phyloP scores from a whole-genome alignment of 2,888 invertebrate species.

The Carpatolechia fugitivella region DNA sequence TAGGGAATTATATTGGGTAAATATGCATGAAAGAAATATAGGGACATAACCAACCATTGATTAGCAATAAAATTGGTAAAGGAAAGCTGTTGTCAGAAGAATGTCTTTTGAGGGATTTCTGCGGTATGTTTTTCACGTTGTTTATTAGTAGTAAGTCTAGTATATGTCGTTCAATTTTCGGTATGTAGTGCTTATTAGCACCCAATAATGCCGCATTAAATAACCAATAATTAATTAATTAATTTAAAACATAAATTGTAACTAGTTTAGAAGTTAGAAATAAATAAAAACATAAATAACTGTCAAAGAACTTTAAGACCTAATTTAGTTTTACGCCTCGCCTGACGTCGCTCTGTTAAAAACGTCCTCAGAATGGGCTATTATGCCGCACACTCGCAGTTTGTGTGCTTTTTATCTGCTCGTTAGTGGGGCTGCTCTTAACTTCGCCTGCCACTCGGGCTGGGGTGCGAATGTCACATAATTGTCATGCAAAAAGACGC shows the following conservation, averaged over 20 bases:
- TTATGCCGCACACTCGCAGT: constrained; percentile 12
- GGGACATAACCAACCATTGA: neutral
- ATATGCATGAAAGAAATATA: neutral
- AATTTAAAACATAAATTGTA: too few species aligned
- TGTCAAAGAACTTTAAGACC: constrained; percentile 1
- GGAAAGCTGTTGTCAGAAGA: neutral
- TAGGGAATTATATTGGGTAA: neutral
- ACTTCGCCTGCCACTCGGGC: neutral
- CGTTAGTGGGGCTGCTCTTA: constrained; percentile 13
- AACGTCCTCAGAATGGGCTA: constrained; percentile 12
- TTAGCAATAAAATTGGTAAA: neutral
- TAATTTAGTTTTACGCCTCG: neutral
- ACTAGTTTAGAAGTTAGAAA: too few species aligned
- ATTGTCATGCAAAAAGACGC: constrained; percentile 3
- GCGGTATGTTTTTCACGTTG: neutral
- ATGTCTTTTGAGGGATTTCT: neutral
- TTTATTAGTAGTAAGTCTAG: neutral
- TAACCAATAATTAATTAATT: too few species aligned
- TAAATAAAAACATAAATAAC: too few species aligned
- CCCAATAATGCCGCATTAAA: too few species aligned
- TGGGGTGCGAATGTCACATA: constrained; percentile 1
- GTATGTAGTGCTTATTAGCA: too few species aligned
- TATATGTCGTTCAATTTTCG: too few species aligned
- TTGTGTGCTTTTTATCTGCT: constrained; percentile 12
- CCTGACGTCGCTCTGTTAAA: neutral